A percentile compares a stretch with the other conserved stretches of the same genome.
Conservation (phyloP, 64 coral and sea anemone species). For the Trachythela sp. region DNA sequence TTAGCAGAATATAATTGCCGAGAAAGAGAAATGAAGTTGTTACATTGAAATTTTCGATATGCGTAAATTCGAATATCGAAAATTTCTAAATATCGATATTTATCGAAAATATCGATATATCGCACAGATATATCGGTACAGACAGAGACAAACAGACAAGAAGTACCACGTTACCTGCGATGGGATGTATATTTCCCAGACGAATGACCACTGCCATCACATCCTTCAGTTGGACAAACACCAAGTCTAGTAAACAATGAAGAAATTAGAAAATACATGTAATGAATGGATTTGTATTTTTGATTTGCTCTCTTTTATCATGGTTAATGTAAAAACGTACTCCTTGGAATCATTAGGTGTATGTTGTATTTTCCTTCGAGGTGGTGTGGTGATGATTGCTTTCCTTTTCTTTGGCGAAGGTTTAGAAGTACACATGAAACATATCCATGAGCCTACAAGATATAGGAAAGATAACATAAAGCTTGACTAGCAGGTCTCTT, state of each 20-base stretch:
- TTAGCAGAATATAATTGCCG: no score
- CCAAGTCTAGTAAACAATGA: conserved; percentile 27
- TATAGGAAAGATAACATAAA: neutral
- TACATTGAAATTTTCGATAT: no score
- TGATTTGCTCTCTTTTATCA: no score
- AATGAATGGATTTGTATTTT: no score
- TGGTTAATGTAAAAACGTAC: neutral
- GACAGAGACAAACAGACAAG: no score
- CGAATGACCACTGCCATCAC: conserved; percentile 82
- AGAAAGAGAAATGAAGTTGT: no score
- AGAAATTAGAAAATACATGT: neutral
- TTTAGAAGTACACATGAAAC: conserved; percentile 80
- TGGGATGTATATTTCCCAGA: conserved; percentile 84
- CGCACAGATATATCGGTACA: no score
- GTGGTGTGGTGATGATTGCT: conserved; percentile 78
- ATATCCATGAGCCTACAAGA: conserved; percentile 83
- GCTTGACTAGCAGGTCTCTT: no score
- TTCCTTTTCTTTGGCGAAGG: conserved; percentile 79
- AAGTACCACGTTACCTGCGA: conserved; percentile 66
- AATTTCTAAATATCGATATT: no score
- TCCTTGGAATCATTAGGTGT: conserved; percentile 39
- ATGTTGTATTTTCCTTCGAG: conserved; percentile 91
- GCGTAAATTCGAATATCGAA: no score
- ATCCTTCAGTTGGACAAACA: conserved; percentile 82
- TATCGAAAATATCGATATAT: no score